Evolutionary conservation across 2,888 invertebrate genomes (phyloP).

Genomic region (Ellobium chinense): DNA sequence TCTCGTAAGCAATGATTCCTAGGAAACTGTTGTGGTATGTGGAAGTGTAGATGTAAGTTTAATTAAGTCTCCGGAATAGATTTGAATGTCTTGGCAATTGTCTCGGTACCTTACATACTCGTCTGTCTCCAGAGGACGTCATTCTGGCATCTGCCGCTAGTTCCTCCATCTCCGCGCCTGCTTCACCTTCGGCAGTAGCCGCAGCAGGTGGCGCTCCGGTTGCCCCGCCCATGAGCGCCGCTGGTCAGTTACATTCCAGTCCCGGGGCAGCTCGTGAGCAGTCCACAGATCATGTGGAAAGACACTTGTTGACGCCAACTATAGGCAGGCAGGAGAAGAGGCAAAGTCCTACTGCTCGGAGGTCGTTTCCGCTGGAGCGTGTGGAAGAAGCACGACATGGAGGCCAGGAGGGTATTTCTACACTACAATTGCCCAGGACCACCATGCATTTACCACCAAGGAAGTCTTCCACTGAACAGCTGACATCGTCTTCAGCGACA

Average conservation of each 20-base stretch:
- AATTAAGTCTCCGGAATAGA: no score
- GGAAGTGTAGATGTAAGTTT: no score
- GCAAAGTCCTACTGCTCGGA: background rate
- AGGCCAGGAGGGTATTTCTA: background rate
- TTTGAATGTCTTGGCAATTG: no score
- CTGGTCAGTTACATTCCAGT: background rate
- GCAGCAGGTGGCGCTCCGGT: background rate
- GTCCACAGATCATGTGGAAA: conserved; percentile 40
- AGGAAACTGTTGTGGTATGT: no score
- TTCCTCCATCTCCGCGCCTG: conserved; percentile 38
- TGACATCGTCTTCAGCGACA: background rate
- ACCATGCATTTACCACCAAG: background rate
- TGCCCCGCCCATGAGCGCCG: background rate
- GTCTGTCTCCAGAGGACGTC: conserved; percentile 6
- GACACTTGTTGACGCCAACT: conserved; percentile 4
- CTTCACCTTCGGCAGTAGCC: conserved; percentile 22
- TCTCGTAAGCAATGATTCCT: no score
- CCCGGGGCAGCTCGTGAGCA: conserved; percentile 17
- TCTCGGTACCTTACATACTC: no score
- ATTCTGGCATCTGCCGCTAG: conserved; percentile 17
- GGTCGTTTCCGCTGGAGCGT: background rate
- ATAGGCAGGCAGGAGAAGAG: background rate
- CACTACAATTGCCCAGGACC: conserved; percentile 1
- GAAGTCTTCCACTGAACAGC: background rate
- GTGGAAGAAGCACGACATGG: background rate